Conservation (phyloP, 2,797 vertebrate species). For the Chaenodraco wilsoni region DNA sequence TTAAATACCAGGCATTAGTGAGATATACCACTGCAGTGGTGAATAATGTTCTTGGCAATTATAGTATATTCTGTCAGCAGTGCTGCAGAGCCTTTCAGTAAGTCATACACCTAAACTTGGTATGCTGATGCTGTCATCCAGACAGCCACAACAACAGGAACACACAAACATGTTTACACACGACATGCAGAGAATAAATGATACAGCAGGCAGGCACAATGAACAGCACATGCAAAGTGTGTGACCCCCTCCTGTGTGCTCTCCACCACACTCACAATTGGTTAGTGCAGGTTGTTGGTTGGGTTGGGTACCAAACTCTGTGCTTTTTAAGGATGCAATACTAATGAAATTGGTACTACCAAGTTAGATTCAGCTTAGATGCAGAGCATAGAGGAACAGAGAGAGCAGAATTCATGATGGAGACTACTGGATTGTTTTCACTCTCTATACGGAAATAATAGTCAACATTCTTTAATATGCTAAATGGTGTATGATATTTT, state of each 20-base stretch:
- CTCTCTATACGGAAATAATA: no score
- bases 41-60: slow-evolving; percentile 16
- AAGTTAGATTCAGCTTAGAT: no score
- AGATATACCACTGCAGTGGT: slow-evolving; percentile 1
- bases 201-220: not conserved
- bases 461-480: no score
- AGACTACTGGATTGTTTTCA: no score
- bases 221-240: not conserved
- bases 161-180: not conserved
- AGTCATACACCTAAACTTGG: not conserved
- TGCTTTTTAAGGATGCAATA: no score
- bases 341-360: no score
- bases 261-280: not conserved
- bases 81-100: not conserved
- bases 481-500: no score
- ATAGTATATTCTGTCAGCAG: slow-evolving; percentile 3
- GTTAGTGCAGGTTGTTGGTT: not conserved
- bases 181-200: not conserved
- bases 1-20: slow-evolving; percentile 4
- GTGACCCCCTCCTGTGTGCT: not conserved
- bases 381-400: no score
- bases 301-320: no score
- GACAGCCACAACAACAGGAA: not conserved
- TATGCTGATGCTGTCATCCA: not conserved
- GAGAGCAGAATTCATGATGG: no score